These are phyloP conservation scores for Xanthia togata DNA, from an alignment of 2,888 invertebrate species.

Conservation along the genomic window DNA sequence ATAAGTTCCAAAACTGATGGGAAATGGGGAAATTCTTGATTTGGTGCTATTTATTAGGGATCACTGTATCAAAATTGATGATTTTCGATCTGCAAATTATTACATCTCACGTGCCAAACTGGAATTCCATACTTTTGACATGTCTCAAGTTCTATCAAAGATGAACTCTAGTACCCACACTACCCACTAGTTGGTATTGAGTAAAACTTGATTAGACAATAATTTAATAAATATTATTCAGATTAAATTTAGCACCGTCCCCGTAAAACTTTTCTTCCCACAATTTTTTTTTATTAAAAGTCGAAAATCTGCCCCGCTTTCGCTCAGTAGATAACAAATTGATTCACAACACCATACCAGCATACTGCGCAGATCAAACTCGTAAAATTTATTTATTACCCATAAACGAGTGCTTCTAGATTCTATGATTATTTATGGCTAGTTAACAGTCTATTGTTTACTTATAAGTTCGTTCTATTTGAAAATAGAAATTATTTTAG, in stretches of 20 bases:
- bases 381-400: constrained; percentile 51
- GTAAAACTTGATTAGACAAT: background rate
- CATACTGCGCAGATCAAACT: constrained; percentile 43
- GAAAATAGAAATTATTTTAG: background rate
- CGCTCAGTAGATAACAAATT: constrained; percentile 19
- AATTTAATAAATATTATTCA: background rate
- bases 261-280: background rate
- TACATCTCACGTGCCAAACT: too few relatives aligned
- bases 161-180: background rate
- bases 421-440: constrained; percentile 42
- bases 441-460: constrained; percentile 16
- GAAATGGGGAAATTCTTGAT: constrained; percentile 4
- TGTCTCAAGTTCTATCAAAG: background rate
- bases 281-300: background rate
- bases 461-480: background rate
- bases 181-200: too few relatives aligned
- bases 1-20: constrained; percentile 24
- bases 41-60: background rate
- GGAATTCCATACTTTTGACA: background rate
- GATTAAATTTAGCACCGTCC: background rate
- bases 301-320: background rate
- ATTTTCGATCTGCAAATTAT: background rate
- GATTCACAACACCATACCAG: constrained; percentile 33
- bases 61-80: background rate
- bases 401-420: constrained; percentile 30